Conservation (phyloP, 1,140 invertebrate species). For the Danaus melanippus region DNA sequence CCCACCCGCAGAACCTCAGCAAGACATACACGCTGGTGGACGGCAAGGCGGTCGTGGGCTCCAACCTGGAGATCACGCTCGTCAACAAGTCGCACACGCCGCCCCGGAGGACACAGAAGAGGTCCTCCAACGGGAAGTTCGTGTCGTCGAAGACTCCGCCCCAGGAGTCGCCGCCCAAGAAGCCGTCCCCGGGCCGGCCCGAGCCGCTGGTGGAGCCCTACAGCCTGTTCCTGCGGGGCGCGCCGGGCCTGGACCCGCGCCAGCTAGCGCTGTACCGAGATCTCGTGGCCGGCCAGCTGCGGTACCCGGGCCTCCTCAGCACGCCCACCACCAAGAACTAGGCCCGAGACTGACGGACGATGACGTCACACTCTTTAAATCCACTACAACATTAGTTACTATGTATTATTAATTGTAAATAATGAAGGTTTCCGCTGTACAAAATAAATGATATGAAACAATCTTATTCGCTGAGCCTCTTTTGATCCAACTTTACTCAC, state of each 20-base stretch:
- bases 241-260: constrained; percentile 47
- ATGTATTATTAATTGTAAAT: no score
- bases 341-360: no score
- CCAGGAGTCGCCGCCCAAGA: constrained; percentile 39
- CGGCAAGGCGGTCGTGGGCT: constrained; percentile 61
- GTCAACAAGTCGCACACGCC: constrained; percentile 63
- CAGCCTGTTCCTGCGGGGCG: constrained; percentile 50
- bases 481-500: no score
- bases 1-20: constrained; percentile 49
- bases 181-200: constrained; percentile 28
- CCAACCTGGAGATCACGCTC: constrained; percentile 76
- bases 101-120: constrained; percentile 45
- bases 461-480: no score
- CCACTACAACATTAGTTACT: no score
- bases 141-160: constrained; percentile 52
- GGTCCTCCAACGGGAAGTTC: constrained; percentile 64
- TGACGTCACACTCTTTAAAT: no score
- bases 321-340: constrained; percentile 64
- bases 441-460: no score
- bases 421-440: no score
- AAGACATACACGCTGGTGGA: constrained; percentile 57
- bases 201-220: constrained; percentile 42
- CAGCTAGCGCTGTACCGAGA: constrained; percentile 50
- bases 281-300: constrained; percentile 44
- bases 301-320: constrained; percentile 41